Percentiles rank a stretch among this genome's conserved stretches.
Conservation (phyloP, 37 sponge, comb jelly and placozoan species). For the Beroe ovata region DNA sequence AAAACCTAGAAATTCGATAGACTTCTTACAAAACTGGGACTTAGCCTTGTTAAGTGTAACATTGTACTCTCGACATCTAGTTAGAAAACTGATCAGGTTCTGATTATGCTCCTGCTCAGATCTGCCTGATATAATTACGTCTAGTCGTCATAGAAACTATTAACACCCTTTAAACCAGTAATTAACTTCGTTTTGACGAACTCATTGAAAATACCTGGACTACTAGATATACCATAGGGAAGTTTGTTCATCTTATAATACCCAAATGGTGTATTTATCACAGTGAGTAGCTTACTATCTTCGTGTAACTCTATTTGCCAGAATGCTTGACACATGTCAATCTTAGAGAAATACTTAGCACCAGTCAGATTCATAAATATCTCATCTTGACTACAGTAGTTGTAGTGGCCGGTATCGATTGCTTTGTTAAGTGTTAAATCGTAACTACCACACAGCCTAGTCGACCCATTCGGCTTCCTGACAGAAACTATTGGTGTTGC, state of each 20-base stretch:
- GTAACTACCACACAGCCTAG: slow-evolving; percentile 71
- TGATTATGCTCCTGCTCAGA: neutral
- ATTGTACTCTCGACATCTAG: neutral
- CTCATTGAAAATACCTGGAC: neutral
- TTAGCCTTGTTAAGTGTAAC: neutral
- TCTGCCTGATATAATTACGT: neutral
- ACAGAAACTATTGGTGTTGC: slow-evolving; percentile 70
- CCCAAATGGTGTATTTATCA: slow-evolving; percentile 49
- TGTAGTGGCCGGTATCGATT: neutral
- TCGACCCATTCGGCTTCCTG: slow-evolving; percentile 53
- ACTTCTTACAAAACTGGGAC: neutral
- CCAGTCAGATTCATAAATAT: slow-evolving; percentile 3
- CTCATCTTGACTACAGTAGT: neutral
- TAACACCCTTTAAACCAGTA: neutral
- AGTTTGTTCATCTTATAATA: neutral
- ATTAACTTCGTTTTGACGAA: neutral
- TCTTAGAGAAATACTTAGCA: slow-evolving; percentile 52
- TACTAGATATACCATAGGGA: neutral
- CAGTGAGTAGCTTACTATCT: slow-evolving; percentile 36
- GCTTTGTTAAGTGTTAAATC: slow-evolving; percentile 34
- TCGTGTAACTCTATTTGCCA: slow-evolving; percentile 46
- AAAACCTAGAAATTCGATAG: neutral
- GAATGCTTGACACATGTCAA: slow-evolving; percentile 68
- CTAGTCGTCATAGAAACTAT: neutral
- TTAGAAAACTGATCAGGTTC: neutral